phyloP scores from a whole-genome alignment of 2,888 invertebrate genomes.

The Eupithecia subfuscata region DNA sequence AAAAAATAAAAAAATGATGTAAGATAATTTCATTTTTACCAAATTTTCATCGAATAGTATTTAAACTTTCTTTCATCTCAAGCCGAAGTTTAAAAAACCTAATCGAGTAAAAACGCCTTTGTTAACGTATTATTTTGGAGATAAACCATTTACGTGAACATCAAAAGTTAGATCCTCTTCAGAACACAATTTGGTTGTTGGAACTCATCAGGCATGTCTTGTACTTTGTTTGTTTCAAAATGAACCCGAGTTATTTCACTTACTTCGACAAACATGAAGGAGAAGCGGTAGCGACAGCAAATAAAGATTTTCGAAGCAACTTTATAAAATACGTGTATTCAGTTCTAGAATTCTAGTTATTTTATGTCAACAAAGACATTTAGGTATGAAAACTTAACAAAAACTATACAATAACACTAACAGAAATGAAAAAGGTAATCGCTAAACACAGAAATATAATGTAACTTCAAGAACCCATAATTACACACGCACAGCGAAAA shows the following conservation, averaged over 20 bases:
- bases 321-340: neutral
- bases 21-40: no score
- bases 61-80: neutral
- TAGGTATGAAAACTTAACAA: no score
- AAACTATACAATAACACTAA: no score
- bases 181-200: constrained; percentile 28
- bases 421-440: no score
- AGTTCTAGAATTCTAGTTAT: no score
- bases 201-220: constrained; percentile 8
- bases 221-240: neutral
- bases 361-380: no score
- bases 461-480: no score
- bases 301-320: neutral
- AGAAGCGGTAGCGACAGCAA: neutral
- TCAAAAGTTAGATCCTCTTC: constrained; percentile 29
- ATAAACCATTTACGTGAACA: constrained; percentile 28
- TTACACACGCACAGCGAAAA: no score
- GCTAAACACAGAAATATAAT: no score
- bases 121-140: constrained; percentile 13
- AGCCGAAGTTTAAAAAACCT: neutral
- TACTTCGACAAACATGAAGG: neutral
- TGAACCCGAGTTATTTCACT: constrained; percentile 1
- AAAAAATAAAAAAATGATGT: no score
- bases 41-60: neutral
- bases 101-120: constrained; percentile 5